Conservation (phyloP, 2,888 invertebrate species). For the Diloba caeruleocephala region DNA sequence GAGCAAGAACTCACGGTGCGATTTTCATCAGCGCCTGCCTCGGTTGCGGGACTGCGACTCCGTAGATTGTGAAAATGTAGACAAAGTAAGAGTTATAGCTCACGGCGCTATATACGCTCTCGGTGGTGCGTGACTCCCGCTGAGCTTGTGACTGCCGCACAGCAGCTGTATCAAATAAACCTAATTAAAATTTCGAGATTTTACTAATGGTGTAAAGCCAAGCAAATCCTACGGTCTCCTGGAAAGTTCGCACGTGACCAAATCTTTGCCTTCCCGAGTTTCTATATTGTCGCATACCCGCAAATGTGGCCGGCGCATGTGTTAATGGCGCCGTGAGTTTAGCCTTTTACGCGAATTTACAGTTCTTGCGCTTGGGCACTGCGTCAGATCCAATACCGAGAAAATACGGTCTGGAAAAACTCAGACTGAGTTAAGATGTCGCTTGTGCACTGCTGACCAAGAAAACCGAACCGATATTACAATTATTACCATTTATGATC, state of each 20-base stretch:
- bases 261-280: no score
- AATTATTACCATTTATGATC: slow-evolving; percentile 3
- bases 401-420: slow-evolving; percentile 29
- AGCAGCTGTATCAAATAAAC: no score
- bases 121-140: neutral
- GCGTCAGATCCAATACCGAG: slow-evolving; percentile 43
- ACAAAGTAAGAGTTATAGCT: neutral
- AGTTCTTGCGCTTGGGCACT: slow-evolving; percentile 43
- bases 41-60: neutral
- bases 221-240: no score
- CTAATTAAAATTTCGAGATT: no score
- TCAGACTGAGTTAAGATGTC: slow-evolving; percentile 2
- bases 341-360: slow-evolving; percentile 35
- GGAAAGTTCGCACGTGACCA: no score
- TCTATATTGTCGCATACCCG: neutral
- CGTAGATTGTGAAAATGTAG: neutral
- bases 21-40: slow-evolving; percentile 2
- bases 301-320: slow-evolving; percentile 12
- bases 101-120: neutral
- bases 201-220: no score
- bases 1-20: slow-evolving; percentile 7
- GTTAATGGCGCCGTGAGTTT: slow-evolving; percentile 12
- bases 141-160: no score
- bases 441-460: slow-evolving; percentile 13
- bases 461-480: neutral